Evolutionary conservation across 1,140 invertebrate species (phyloP), one percentile per base, ranked within the genome.

Genomic region (Cydia splendana): DNA sequence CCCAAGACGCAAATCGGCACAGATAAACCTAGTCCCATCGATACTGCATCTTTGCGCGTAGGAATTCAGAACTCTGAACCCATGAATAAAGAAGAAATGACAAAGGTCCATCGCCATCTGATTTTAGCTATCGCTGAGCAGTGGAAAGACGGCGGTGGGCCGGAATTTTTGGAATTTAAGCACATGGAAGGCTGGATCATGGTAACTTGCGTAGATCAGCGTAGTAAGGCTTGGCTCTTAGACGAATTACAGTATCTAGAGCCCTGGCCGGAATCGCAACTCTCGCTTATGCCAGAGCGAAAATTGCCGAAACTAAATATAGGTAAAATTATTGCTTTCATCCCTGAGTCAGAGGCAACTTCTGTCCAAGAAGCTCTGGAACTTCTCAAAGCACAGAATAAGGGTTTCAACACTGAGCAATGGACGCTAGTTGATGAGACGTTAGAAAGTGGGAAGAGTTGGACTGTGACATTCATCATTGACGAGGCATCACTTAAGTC

Each of bases 21-120:
- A 18, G 57, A 12, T 24, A 24, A 62, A 62, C 57, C 9, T 62
- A 62, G 12, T 20, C 20, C 57, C 20, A 57, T n/a, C 13, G 18
- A 62, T 9, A 53, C 48, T 15, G 48, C 15, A 20, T 6, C 7
- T 62, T 62, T 20, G 57, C 57, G 57, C 7, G 57, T 62, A 10
- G 57, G 57, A 12, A 62, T 62, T 12, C 57, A 24, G 20, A 62
- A 62, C 20, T 9, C 2, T 5, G 20, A 10, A 24, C 57, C 57
- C 57, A 62, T 62, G 57, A 24, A 12, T 62, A 24, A 62, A 62
- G 57, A 62, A 10, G 20, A 62, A 62, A 62, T 62, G 57, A 24
- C 18, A 10, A 62, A 24, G 57, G 57, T 62, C 18, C 57, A 62
- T 24, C 57, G 57, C 0, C 57, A 24, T 24, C 20, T 62, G 20